Percentiles rank a stretch among this genome's conserved stretches.
Evolutionary conservation across 2,113 vertebrate species (phyloP).

Genomic region (Dromiciops gliroides): DNA sequence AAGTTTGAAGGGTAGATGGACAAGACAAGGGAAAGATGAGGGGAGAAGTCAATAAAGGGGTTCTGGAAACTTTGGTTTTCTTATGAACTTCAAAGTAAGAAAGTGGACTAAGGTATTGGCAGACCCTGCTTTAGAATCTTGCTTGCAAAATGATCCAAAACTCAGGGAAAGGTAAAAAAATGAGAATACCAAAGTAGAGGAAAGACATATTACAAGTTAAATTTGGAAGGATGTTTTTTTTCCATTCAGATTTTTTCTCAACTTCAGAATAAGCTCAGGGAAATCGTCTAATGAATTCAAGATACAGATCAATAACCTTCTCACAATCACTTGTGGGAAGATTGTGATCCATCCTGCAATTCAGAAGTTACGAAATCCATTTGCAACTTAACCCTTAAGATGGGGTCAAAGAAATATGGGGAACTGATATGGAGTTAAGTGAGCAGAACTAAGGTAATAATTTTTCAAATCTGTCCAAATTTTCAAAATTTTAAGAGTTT

Average conservation of each 20-base stretch:
- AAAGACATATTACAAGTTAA: neutral
- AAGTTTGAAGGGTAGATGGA: neutral
- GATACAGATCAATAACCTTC: neutral
- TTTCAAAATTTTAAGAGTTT: neutral
- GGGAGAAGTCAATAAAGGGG: too few species aligned
- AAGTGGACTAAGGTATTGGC: constrained; percentile 60
- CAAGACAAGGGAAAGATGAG: neutral
- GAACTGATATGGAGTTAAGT: neutral
- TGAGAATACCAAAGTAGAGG: neutral
- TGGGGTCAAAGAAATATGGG: neutral
- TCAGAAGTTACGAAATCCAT: neutral
- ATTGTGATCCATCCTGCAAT: neutral
- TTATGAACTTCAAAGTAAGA: constrained; percentile 39
- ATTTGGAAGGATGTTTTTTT: constrained; percentile 59
- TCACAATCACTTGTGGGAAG: neutral
- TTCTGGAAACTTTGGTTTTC: constrained; percentile 63
- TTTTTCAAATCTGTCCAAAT: neutral
- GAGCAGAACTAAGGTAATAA: neutral
- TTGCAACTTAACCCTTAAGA: neutral
- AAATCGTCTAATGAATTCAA: neutral
- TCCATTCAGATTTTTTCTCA: constrained; percentile 26
- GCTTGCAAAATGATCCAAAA: constrained; percentile 69
- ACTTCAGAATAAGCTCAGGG: neutral
- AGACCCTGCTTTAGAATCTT: constrained; percentile 66
- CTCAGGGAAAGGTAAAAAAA: neutral